Conservation (phyloP, 2,888 invertebrate genomes). For the Dryobota labecula region DNA sequence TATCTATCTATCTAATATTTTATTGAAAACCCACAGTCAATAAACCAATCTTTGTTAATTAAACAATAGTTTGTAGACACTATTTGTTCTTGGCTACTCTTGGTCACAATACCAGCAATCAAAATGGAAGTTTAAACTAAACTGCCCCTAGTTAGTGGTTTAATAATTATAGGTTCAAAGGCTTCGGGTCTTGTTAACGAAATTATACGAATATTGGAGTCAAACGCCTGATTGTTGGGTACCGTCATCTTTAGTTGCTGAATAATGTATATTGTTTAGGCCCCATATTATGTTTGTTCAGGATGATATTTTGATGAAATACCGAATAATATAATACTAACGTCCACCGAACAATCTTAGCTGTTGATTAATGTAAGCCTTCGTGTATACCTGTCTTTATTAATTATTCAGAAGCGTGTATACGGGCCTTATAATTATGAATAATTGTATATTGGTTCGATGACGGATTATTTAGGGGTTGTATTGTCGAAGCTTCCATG, state of each 20-base stretch:
- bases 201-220: constrained; percentile 66
- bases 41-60: constrained; percentile 13
- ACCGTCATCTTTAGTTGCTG: constrained; percentile 75
- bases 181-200: constrained; percentile 57
- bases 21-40: neutral
- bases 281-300: constrained; percentile 80
- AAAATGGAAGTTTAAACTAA: constrained; percentile 51
- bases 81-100: constrained; percentile 57
- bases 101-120: constrained; percentile 53
- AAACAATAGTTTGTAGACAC: constrained; percentile 24
- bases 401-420: constrained; percentile 66
- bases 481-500: constrained; percentile 5
- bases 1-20: no score
- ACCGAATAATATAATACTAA: constrained; percentile 64
- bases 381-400: constrained; percentile 64
- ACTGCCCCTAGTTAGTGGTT: constrained; percentile 57
- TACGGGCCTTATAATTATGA: constrained; percentile 42
- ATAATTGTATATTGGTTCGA: constrained; percentile 38
- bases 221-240: constrained; percentile 71
- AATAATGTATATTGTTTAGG: constrained; percentile 82
- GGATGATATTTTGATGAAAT: constrained; percentile 83
- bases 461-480: constrained; percentile 27
- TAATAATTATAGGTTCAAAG: constrained; percentile 62
- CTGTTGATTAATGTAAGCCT: constrained; percentile 79
- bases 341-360: constrained; percentile 71